Evolutionary conservation across 2,797 vertebrate genomes (phyloP).

Genomic region (Crenuchus spilurus): DNA sequence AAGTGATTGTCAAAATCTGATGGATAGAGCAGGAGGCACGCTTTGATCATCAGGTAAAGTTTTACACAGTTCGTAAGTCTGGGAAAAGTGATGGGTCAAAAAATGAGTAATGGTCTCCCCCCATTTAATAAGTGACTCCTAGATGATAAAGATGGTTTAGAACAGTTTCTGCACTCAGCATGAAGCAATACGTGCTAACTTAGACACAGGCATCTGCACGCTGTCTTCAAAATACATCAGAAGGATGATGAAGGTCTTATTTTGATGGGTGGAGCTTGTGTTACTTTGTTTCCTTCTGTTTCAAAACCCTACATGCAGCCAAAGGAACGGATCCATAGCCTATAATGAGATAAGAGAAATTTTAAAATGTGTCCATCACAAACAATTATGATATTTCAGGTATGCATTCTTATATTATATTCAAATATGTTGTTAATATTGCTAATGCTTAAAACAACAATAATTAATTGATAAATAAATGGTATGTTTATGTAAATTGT

Average conservation of each 20-base stretch:
- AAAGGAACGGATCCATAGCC: constrained; percentile 58
- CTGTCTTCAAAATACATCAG: constrained; percentile 10
- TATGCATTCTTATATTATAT: too few species aligned
- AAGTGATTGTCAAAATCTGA: constrained; percentile 28
- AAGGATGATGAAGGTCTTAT: constrained; percentile 1
- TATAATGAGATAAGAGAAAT: constrained; percentile 49
- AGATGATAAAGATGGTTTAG: neutral
- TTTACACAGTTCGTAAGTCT: constrained; percentile 21
- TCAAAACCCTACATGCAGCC: constrained; percentile 53
- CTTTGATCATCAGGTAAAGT: constrained; percentile 46
- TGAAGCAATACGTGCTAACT: constrained; percentile 20
- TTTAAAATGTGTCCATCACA: too few species aligned
- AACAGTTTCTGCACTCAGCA: constrained; percentile 22
- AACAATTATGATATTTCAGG: too few species aligned
- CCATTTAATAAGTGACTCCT: constrained; percentile 41
- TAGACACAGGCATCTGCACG: constrained; percentile 10
- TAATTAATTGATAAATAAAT: too few species aligned
- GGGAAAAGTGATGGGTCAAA: constrained; percentile 15
- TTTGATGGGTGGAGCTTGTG: neutral
- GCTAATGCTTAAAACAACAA: too few species aligned
- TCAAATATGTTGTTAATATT: too few species aligned
- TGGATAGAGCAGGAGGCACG: neutral
- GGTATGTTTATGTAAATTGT: too few species aligned
- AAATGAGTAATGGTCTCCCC: constrained; percentile 10
- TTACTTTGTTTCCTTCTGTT: constrained; percentile 27